Evolutionary conservation across 2,888 invertebrate species (phyloP).

Genomic region (Margaritifera margaritifera): DNA sequence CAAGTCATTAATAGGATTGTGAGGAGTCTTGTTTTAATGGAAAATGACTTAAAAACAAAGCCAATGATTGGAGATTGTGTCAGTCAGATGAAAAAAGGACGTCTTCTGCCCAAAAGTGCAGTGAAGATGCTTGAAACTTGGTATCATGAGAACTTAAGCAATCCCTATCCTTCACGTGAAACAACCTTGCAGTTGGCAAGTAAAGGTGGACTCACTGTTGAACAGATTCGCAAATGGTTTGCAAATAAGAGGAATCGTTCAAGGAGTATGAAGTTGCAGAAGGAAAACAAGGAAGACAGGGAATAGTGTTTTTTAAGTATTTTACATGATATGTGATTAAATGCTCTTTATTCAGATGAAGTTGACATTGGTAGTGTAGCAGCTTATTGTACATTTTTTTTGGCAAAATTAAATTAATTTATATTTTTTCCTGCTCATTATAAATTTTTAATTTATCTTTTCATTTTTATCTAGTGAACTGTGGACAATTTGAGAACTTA

Average conservation of each 20-base stretch:
- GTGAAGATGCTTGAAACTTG: constrained; percentile 50
- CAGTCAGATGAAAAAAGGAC: constrained; percentile 30
- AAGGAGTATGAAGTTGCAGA: constrained; percentile 39
- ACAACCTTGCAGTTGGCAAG: constrained; percentile 46
- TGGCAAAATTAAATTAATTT: too few relatives aligned
- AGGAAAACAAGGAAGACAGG: too few relatives aligned
- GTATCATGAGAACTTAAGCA: constrained; percentile 57
- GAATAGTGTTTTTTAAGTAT: too few relatives aligned
- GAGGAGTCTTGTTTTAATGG: constrained; percentile 20
- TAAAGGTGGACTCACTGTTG: constrained; percentile 50
- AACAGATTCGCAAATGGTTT: constrained; percentile 65
- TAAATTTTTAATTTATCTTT: too few relatives aligned
- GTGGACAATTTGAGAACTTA: too few relatives aligned
- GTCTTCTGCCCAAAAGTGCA: constrained; percentile 47
- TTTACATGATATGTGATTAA: too few relatives aligned
- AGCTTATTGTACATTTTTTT: too few relatives aligned
- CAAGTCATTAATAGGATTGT: constrained; percentile 31
- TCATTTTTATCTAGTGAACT: too few relatives aligned
- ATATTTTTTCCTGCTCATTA: too few relatives aligned
- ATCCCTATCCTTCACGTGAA: constrained; percentile 60
- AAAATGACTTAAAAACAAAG: constrained; percentile 14
- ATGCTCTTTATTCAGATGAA: too few relatives aligned
- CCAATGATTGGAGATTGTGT: constrained; percentile 2
- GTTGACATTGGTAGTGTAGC: too few relatives aligned
- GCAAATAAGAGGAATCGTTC: constrained; percentile 64